Base-by-base conservation (phyloP, 1,140 invertebrate species). In the Dendroctonus ponderosae region DNA sequence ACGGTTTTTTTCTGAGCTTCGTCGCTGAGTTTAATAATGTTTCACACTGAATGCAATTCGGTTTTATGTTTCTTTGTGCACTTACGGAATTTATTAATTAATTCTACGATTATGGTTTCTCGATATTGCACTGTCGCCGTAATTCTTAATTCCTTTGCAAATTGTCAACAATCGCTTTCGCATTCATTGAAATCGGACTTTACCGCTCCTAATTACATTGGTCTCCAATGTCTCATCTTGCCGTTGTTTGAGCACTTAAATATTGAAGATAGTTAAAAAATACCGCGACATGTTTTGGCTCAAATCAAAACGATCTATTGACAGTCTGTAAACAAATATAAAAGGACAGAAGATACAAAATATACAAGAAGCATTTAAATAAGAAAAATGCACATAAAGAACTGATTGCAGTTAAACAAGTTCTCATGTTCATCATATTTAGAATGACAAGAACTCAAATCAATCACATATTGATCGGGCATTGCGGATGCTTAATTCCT, bases 11-110 rank as follows among this genome's bases (percentile, higher is more conserved):
- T 50, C 26, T 49, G 52, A 39, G 26, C 38, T 6, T 12, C 43
- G 39, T 50, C 44, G 49, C 46, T 9, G 49, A 62, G 60, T 62
- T 54, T 63, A 63, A 54, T 63, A 46, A 50, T 44, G 61, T 53
- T 63, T 63, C 61, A 63, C 61, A 53, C 61, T 63, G 61, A 63
- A 53, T 63, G 42, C 61, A 11, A 54, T 63, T 63, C 50, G 38
- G 40, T 63, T 63, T 63, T 63, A 63, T 63, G 61, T 63, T 63
- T 54, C 61, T 63, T 63, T 63, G 61, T 63, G 61, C 50, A 53
- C 51, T 63, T 44, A 63, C 61, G 61, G 61, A 63, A 63, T 63
- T 63, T 63, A 63, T 54, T 63, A 63, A 63, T 63, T 63, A 63
- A 63, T 63, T 63, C 61, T 63, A 63, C 61, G 61, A 63, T 63